Evolutionary conservation across 2,888 invertebrate species (phyloP), one percentile per base, ranked within the genome.

Genomic region (Phortica magna): DNA sequence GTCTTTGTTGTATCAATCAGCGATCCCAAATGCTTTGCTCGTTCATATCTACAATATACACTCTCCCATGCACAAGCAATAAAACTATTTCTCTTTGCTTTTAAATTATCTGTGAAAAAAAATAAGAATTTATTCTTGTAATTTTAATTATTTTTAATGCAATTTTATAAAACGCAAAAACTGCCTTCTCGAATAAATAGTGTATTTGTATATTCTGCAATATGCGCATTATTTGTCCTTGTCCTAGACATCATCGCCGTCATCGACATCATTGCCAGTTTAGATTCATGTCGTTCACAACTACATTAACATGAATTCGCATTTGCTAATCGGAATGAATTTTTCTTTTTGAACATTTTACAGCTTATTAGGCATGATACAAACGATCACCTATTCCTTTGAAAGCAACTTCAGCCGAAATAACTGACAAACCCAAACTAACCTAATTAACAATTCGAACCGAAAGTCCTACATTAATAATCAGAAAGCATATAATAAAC

Each of bases 111-210:
- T 59, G 59, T 61, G 22, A 77, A 80, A 83, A 4, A 83, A 87
- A 83, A 81, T 79, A 84, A 87, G 87, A 84, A 85, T 88, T 86
- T 88, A 85, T 87, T 83, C 87, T 86, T 84, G 84, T 88, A 87
- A 86, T 85, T 86, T 85, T 88, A 88, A 85, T 85, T 88, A 81
- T 85, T 61, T 61, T 61, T 61, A 61, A 88, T 87, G 88, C 87
- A 85, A 88, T 88, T 85, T 85, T 85, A 85, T 85, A 87, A 88
- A 87, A 84, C 87, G 88, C 87, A 88, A 86, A 85, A 86, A 88
- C 85, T 86, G 85, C 85, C 85, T 86, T 88, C 22, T 61, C 88
- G 87, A 86, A 86, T 86, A 86, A 88, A 86, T 81, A 88, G 84
- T 86, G 88, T 86, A 88, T 71, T 55, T 71, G 70, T 86, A 85